phyloP scores from a whole-genome alignment of 1,140 invertebrate genomes.

The Zaprionus taronus region DNA sequence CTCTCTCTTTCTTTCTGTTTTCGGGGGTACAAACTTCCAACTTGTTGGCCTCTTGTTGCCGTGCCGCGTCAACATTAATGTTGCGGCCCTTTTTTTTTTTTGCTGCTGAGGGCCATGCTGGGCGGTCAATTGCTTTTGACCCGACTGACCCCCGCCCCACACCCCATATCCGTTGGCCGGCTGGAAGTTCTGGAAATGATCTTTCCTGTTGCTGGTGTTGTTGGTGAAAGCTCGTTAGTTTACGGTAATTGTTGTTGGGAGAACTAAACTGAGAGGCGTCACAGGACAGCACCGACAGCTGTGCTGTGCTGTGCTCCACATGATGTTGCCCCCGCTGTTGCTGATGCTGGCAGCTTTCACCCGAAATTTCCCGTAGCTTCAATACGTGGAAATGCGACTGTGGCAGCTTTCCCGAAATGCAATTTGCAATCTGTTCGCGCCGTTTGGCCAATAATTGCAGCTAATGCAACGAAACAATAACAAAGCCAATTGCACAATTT shows the following conservation, averaged over 20 bases:
- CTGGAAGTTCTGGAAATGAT: conserved; percentile 51
- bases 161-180: conserved; percentile 63
- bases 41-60: conserved; percentile 57
- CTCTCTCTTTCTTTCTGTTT: conserved; percentile 1
- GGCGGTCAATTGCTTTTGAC: conserved; percentile 80
- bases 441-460: conserved; percentile 77
- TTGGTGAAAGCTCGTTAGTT: conserved; percentile 72
- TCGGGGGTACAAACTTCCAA: conserved; percentile 45
- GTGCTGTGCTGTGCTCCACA: conserved; percentile 47
- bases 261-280: conserved; percentile 16
- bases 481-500: conserved; percentile 73
- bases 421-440: conserved; percentile 70
- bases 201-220: conserved; percentile 70
- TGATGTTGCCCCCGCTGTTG: conserved; percentile 49
- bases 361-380: conserved; percentile 29
- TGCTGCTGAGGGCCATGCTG: conserved; percentile 43
- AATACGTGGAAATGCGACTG: conserved; percentile 37
- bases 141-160: conserved; percentile 32
- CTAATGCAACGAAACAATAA: conserved; percentile 59
- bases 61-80: conserved; percentile 63
- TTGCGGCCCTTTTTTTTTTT: conserved; percentile 55
- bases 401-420: conserved; percentile 64
- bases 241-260: conserved; percentile 54
- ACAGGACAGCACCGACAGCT: conserved; percentile 38
- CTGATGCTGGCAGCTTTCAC: conserved; percentile 57